Percentiles rank a stretch among this genome's conserved stretches.
These are phyloP conservation scores for Gallinago stenura DNA, from an alignment of 2,797 vertebrate genomes.

Conservation along the genomic window DNA sequence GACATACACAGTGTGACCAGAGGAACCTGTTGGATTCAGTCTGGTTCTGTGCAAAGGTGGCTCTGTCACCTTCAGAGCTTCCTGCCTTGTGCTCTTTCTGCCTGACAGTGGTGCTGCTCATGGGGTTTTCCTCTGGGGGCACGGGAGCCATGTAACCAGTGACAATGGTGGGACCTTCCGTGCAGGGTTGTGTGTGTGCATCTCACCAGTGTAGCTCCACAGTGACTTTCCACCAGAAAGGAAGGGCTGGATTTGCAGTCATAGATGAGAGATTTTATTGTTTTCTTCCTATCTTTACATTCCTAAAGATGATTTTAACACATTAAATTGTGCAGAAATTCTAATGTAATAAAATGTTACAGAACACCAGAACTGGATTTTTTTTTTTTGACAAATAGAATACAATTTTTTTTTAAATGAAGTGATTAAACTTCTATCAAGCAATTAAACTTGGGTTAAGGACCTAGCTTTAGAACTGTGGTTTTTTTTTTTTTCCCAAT, in stretches of 20 bases:
- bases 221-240: not conserved
- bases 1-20: rapidly evolving
- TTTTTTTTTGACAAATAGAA: not conserved
- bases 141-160: not conserved
- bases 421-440: not conserved
- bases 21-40: not conserved
- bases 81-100: not conserved
- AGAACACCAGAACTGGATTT: not conserved
- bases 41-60: not conserved
- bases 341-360: not conserved
- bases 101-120: not conserved
- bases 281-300: not conserved
- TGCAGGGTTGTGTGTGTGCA: not conserved
- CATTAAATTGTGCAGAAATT: not conserved
- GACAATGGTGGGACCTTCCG: not conserved
- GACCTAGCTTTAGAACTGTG: not conserved
- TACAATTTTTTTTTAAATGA: not conserved
- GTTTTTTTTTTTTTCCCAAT: not conserved
- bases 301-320: not conserved
- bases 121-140: not conserved
- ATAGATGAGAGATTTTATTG: not conserved
- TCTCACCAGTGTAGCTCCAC: not conserved
- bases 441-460: not conserved
- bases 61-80: not conserved
- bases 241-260: not conserved